Evolutionary conservation across 2,113 vertebrate genomes (phyloP).

Genomic region (Phrynosoma platyrhinos): DNA sequence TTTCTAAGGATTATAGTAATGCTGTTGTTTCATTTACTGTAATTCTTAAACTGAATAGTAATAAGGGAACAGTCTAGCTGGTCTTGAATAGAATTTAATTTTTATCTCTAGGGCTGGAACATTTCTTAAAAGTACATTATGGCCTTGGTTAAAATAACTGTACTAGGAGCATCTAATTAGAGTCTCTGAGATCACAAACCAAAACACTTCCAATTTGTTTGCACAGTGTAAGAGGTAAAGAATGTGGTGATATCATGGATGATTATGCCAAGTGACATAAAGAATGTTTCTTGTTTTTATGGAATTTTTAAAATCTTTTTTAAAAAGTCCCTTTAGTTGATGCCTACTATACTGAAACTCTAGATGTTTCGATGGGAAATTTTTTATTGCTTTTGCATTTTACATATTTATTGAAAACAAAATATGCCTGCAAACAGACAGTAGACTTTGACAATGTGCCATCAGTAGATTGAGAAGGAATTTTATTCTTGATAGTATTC

Average conservation of each 20-base stretch:
- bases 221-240: conserved; percentile 58
- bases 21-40: conserved; percentile 21
- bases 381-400: background rate
- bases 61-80: background rate
- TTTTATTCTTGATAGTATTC: background rate
- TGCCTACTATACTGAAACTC: background rate
- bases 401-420: background rate
- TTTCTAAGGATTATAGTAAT: background rate
- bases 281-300: conserved; percentile 38
- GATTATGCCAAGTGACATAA: conserved; percentile 56
- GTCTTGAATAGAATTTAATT: conserved; percentile 20
- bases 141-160: conserved; percentile 37
- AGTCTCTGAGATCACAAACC: conserved; percentile 62
- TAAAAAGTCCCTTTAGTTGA: background rate
- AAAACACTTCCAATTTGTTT: conserved; percentile 49
- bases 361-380: background rate
- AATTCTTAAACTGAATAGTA: background rate
- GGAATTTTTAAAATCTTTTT: background rate
- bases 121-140: conserved; percentile 30
- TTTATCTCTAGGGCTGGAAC: conserved; percentile 28
- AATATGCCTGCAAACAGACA: background rate
- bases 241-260: conserved; percentile 69
- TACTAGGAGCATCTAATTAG: conserved; percentile 44
- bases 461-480: background rate
- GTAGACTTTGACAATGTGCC: background rate